These are phyloP conservation scores for Zosterops lateralis DNA, from an alignment of 2,113 vertebrate genomes.

Conservation along the genomic window DNA sequence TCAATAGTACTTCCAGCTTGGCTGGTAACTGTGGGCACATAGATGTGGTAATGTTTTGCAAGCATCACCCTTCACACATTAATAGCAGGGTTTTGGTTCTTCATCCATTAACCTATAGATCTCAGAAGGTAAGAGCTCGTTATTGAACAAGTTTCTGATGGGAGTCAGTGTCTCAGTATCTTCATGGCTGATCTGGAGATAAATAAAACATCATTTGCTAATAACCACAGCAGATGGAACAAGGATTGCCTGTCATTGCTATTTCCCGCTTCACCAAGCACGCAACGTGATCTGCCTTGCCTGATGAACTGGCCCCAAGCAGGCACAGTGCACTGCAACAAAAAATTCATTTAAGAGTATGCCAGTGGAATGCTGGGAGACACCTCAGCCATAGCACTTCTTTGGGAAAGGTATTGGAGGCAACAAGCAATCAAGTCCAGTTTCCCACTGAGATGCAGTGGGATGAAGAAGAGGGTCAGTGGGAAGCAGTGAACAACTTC, in stretches of 20 bases:
- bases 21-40: neutral
- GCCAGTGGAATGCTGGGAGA: rapidly evolving
- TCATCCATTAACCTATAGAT: neutral
- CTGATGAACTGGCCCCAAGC: conserved; percentile 10
- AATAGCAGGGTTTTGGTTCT: neutral
- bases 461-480: neutral
- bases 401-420: neutral
- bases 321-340: neutral
- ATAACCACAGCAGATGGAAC: conserved; percentile 53
- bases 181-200: conserved; percentile 19
- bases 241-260: conserved; percentile 19
- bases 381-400: neutral
- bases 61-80: neutral
- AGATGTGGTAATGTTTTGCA: neutral
- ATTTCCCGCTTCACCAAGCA: conserved; percentile 50
- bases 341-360: neutral
- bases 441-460: neutral
- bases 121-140: neutral
- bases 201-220: conserved; percentile 64
- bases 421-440: rapidly evolving
- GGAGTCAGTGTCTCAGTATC: neutral
- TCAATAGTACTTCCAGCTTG: neutral
- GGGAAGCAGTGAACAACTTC: neutral
- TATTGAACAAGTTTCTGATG: neutral
- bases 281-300: conserved; percentile 38